Conservation (phyloP, 2,797 vertebrate genomes). For the Mallotus villosus region DNA sequence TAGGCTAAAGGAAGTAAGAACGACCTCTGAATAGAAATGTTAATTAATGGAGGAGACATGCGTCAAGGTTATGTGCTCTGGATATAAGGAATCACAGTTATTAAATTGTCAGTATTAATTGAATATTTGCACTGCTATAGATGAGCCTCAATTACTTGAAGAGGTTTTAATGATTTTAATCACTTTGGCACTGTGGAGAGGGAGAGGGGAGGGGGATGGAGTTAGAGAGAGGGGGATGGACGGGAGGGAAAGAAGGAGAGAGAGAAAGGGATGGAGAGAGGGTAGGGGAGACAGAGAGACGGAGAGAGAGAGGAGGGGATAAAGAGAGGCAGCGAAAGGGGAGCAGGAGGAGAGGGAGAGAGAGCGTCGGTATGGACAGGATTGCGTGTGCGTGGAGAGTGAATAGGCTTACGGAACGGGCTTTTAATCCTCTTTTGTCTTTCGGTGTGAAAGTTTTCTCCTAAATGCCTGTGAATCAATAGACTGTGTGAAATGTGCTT, state of each 20-base stretch:
- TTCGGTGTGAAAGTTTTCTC: not conserved
- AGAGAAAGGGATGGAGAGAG: constrained; percentile 24
- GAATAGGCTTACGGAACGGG: constrained; percentile 31
- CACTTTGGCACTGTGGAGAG: constrained; percentile 32
- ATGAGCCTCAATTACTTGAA: constrained; percentile 71
- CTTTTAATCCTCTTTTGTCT: constrained; percentile 32
- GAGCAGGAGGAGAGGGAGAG: constrained; percentile 23
- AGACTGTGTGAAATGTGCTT: constrained; percentile 20
- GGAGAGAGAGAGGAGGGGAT: not conserved
- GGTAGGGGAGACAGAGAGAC: constrained; percentile 16
- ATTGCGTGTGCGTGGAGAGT: not conserved
- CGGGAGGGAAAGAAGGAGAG: too few relatives aligned
- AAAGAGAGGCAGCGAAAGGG: constrained; percentile 22
- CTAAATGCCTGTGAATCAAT: constrained; percentile 38
- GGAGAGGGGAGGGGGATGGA: too few relatives aligned
- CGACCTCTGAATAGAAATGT: constrained; percentile 73
- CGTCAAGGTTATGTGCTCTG: constrained; percentile 53
- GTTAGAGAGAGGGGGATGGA: too few relatives aligned
- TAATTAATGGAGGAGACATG: constrained; percentile 68
- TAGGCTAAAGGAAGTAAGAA: constrained; percentile 75
- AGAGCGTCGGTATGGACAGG: too few relatives aligned
- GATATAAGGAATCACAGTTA: constrained; percentile 68
- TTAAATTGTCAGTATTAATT: constrained; percentile 74
- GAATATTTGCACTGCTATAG: constrained; percentile 74
- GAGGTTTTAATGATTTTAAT: constrained; percentile 72